Percentiles rank a stretch among this genome's conserved stretches.
phyloP scores from a whole-genome alignment of 2,888 invertebrate species.

The Synanthedon myopaeformis region DNA sequence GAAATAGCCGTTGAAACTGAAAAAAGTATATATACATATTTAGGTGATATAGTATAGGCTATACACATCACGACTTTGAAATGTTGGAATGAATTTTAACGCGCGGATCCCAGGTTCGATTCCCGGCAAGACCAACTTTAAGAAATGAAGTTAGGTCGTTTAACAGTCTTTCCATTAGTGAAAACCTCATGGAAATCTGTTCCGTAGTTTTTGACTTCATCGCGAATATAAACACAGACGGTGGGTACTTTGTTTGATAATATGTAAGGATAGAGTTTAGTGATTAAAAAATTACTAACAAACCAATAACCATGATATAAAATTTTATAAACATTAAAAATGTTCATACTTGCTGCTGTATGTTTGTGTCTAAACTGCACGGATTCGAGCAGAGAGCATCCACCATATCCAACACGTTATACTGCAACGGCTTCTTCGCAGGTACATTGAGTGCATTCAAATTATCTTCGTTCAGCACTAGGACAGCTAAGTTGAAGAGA shows the following conservation, averaged over 20 bases:
- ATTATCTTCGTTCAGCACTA: slow-evolving; percentile 70
- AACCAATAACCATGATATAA: background rate
- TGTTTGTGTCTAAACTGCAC: slow-evolving; percentile 66
- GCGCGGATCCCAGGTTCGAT: background rate
- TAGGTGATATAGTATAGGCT: background rate
- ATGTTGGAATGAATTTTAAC: background rate
- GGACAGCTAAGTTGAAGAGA: slow-evolving; percentile 70
- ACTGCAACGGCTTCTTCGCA: slow-evolving; percentile 55
- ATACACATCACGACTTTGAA: no score
- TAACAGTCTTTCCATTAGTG: no score
- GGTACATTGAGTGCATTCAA: slow-evolving; percentile 59
- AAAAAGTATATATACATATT: slow-evolving; percentile 12
- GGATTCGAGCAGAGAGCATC: slow-evolving; percentile 71
- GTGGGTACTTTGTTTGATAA: no score
- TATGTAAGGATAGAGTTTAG: background rate
- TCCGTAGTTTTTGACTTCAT: no score
- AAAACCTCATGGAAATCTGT: no score
- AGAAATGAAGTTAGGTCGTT: no score
- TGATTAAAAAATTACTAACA: background rate
- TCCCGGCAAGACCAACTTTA: no score
- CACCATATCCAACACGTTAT: slow-evolving; percentile 66
- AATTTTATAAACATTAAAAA: slow-evolving; percentile 1
- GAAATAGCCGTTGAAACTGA: slow-evolving; percentile 62
- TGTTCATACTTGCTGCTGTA: slow-evolving; percentile 61
- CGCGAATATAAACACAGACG: no score